Base-by-base conservation (phyloP, 2,797 vertebrate genomes). In the Pachyuromys duprasi region DNA sequence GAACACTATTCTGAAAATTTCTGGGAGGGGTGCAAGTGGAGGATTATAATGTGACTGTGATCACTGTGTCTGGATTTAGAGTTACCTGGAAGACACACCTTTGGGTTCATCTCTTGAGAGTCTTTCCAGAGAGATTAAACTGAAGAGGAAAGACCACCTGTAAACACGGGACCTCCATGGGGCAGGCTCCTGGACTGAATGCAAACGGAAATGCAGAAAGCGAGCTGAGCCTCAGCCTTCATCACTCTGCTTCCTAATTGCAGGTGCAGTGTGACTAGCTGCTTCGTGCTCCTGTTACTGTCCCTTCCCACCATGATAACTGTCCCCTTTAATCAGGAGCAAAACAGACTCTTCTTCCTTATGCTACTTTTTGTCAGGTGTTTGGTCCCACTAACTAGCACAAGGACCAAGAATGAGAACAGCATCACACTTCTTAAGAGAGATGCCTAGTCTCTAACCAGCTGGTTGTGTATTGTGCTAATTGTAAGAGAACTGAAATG, bases 351-450 rank as follows among this genome's bases (percentile, higher is more conserved):
- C 11, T 28, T 75, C 72, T 75, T 45, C 12, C 72, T 53, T 78
- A 17, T 8, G 45, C 45, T 78, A 45, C 45, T 33, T 53, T 53
- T 33, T 22, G 81, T 67, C 39, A 49, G 39, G 39, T 28, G 39
- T 6, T 49, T 42, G 2, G 36, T 83, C 81, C 17, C 28, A 45
- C 62, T 33, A 20, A 14, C 63, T 84, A 28, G 31, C 26, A 67
- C 18, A 89, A 91, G 72, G 39, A 65, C 49, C 22, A 82, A 90
- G 67, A 96, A 75, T 90, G 33, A 88, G n/a, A 83, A 78, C 67
- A 24, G 26, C 69, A 49, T 63, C 72, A 76, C 53, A 87, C 65
- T 90, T 24, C 65, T 90, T 24, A 89, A n/a, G 17, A 63, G 65
- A 95, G 90, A 57, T 81, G 49, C 18, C 42, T 83, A 39, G 36